Evolutionary conservation across 2,797 vertebrate genomes (phyloP).

Genomic region (Aldrovandia affinis): DNA sequence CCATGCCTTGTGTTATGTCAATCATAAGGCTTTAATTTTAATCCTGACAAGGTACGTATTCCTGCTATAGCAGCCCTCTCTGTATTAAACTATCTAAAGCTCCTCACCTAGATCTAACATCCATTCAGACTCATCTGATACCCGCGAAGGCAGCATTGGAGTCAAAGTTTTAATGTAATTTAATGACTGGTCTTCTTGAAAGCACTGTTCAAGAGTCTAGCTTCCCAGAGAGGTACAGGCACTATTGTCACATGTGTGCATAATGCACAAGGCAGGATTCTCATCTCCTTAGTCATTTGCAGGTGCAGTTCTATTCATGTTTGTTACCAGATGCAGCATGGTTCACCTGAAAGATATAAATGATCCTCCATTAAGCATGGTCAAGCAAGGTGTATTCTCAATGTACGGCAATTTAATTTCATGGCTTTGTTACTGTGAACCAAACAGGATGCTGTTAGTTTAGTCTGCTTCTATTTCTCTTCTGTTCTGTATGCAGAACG

Average conservation of each 20-base stretch:
- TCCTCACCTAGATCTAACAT: neutral
- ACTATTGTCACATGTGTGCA: neutral
- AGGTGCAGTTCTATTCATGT: neutral
- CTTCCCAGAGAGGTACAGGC: neutral
- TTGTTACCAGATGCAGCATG: neutral
- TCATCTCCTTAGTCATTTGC: neutral
- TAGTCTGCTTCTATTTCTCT: constrained; percentile 28
- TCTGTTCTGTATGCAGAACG: constrained; percentile 47
- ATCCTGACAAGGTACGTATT: neutral
- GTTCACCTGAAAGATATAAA: neutral
- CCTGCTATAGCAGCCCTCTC: neutral
- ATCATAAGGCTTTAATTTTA: neutral
- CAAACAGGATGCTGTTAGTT: constrained; percentile 4
- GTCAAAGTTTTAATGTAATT: neutral
- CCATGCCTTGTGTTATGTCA: neutral
- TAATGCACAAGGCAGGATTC: neutral
- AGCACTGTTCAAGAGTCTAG: neutral
- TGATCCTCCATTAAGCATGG: neutral
- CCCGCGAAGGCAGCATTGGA: neutral
- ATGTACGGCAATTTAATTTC: neutral
- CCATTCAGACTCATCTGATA: neutral
- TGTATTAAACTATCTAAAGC: neutral
- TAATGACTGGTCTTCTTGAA: neutral
- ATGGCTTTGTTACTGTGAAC: neutral
- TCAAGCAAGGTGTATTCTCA: constrained; percentile 23